Evolutionary conservation across 1,140 invertebrate genomes (phyloP).

Genomic region (Phymorhynchus buccinoides): DNA sequence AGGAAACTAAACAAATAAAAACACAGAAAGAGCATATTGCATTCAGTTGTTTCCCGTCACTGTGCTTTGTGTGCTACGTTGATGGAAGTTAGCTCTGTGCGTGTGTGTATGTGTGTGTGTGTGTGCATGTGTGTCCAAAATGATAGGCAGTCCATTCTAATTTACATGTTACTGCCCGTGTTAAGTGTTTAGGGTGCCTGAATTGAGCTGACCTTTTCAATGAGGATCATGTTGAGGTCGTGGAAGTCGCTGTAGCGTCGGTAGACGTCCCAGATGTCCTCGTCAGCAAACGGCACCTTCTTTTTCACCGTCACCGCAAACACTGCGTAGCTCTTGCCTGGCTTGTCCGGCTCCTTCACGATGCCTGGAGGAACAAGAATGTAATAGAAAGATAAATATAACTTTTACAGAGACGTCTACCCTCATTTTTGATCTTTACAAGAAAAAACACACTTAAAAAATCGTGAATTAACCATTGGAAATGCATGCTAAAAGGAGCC

Average conservation of each 20-base stretch:
- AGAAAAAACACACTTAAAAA: no score
- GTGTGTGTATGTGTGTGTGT: background rate
- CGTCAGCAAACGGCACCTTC: constrained; percentile 77
- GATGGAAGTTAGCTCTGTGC: background rate
- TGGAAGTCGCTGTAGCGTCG: constrained; percentile 91
- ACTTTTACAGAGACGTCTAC: no score
- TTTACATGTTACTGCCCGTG: no score
- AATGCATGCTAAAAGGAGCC: no score
- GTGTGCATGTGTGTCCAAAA: background rate
- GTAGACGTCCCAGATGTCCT: constrained; percentile 80
- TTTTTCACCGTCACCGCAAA: constrained; percentile 88
- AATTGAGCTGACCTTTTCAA: constrained; percentile 76
- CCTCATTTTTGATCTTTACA: no score
- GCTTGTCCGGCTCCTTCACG: constrained; percentile 64
- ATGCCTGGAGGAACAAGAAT: constrained; percentile 55
- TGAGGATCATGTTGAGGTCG: constrained; percentile 79
- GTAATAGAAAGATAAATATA: background rate
- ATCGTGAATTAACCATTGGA: no score
- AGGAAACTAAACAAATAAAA: constrained; percentile 79
- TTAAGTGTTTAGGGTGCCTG: background rate
- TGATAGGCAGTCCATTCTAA: background rate
- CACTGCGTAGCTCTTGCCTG: constrained; percentile 86
- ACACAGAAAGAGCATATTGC: background rate
- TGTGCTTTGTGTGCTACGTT: no score
- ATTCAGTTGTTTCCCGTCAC: no score